Evolutionary conservation across 2,113 vertebrate species (phyloP).

Genomic region (Psilopsiagon aymara): DNA sequence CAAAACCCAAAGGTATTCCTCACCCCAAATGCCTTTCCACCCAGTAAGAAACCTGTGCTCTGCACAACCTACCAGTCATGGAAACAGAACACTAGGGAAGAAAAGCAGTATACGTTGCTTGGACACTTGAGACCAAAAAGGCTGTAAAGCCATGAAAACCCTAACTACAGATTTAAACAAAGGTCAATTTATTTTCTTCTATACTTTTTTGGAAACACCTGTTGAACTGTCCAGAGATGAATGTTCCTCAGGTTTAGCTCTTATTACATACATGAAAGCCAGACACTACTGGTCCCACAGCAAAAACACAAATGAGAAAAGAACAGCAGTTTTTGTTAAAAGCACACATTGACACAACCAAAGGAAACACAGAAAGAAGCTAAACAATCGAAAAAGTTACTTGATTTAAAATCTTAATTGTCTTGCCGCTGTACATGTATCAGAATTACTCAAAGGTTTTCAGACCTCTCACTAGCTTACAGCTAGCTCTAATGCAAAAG

Average conservation of each 20-base stretch:
- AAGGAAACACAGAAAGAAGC: neutral
- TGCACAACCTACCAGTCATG: neutral
- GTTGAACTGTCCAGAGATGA: neutral
- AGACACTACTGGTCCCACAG: neutral
- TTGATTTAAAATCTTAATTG: neutral
- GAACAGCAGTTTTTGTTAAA: neutral
- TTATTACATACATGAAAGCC: neutral
- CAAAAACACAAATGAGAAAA: neutral
- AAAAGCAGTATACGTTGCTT: neutral
- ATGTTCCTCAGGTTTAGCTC: neutral
- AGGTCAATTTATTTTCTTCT: accelerated
- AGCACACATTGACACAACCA: neutral
- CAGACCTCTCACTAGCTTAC: neutral
- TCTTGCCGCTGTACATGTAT: neutral
- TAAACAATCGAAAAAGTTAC: neutral
- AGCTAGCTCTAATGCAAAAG: neutral
- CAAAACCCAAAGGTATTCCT: neutral
- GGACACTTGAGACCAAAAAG: neutral
- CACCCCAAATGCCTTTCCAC: neutral
- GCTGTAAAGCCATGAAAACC: neutral
- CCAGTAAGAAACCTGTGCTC: neutral
- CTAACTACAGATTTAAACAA: neutral
- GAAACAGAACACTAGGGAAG: neutral
- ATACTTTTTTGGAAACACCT: neutral
- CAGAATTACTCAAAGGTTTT: neutral